These are phyloP conservation scores for Enteromius unitaeniatus DNA, from an alignment of 2,797 vertebrate species.

Conservation along the genomic window DNA sequence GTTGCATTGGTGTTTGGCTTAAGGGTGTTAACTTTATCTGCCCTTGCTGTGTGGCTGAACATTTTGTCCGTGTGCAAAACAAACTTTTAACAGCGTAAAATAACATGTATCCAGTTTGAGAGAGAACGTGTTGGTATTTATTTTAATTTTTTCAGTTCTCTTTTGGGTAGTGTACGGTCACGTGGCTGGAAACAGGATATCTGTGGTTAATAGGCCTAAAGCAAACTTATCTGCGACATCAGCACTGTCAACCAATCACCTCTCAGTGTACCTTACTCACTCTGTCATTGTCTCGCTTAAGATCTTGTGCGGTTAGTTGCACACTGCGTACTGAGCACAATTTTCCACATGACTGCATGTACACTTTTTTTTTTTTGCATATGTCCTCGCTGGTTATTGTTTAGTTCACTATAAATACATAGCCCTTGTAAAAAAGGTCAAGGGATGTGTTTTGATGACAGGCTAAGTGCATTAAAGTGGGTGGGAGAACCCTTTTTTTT, in stretches of 20 bases:
- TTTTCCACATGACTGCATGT: conserved; percentile 48
- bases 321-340: neutral
- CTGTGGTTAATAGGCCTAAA: conserved; percentile 81
- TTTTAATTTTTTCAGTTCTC: conserved; percentile 21
- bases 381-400: conserved; percentile 14
- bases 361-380: conserved; percentile 34
- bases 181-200: conserved; percentile 81
- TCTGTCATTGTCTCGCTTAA: conserved; percentile 76
- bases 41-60: conserved; percentile 56
- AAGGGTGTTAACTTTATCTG: conserved; percentile 54
- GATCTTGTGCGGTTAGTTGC: conserved; percentile 61
- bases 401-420: neutral
- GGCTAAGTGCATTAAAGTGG: neutral
- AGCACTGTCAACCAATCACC: conserved; percentile 82
- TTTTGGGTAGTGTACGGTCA: conserved; percentile 60
- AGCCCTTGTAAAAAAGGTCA: neutral
- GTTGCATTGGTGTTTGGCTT: conserved; percentile 7
- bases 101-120: conserved; percentile 31
- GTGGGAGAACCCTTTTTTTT: neutral
- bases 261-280: conserved; percentile 75
- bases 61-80: conserved; percentile 58
- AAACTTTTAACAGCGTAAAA: conserved; percentile 54
- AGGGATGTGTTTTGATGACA: neutral
- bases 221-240: conserved; percentile 77
- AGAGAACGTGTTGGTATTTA: neutral